phyloP scores from a whole-genome alignment of 2,888 invertebrate genomes.

The Autographa pulchrina region DNA sequence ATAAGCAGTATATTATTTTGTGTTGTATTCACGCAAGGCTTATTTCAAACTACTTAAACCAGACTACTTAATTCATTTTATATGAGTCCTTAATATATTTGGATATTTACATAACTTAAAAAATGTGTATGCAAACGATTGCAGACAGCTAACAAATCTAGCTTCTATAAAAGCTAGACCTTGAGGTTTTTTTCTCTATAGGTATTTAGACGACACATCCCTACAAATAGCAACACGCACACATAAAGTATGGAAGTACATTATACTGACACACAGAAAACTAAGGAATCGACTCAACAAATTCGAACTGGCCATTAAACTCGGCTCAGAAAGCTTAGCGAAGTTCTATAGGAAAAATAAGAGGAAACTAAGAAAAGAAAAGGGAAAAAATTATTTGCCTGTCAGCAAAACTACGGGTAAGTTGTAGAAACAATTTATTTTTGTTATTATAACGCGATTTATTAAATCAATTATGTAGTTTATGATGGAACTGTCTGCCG shows the following conservation, averaged over 20 bases:
- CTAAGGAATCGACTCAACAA: constrained; percentile 73
- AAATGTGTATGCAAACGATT: too few relatives aligned
- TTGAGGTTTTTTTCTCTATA: constrained; percentile 47
- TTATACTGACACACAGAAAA: constrained; percentile 72
- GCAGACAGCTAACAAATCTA: neutral
- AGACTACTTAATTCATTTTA: too few relatives aligned
- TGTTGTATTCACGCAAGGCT: neutral
- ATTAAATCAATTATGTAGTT: neutral
- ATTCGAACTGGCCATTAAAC: constrained; percentile 73
- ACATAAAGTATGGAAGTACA: constrained; percentile 72
- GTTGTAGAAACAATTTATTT: constrained; percentile 21
- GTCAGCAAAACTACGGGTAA: constrained; percentile 66
- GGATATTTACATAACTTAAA: too few relatives aligned
- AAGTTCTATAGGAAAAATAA: constrained; percentile 71
- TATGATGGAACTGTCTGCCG: neutral
- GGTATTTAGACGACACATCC: constrained; percentile 76
- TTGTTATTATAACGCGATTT: constrained; percentile 16
- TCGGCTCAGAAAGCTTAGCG: constrained; percentile 75
- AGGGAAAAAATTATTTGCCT: constrained; percentile 69
- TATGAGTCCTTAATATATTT: too few relatives aligned
- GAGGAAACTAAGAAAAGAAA: constrained; percentile 63
- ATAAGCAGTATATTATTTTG: neutral
- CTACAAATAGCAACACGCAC: constrained; percentile 70
- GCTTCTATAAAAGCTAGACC: too few relatives aligned
- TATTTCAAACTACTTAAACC: too few relatives aligned